Percentiles rank a stretch among this genome's conserved stretches.
phyloP scores from a whole-genome alignment of 1,140 invertebrate genomes.

The Leptinotarsa texana region DNA sequence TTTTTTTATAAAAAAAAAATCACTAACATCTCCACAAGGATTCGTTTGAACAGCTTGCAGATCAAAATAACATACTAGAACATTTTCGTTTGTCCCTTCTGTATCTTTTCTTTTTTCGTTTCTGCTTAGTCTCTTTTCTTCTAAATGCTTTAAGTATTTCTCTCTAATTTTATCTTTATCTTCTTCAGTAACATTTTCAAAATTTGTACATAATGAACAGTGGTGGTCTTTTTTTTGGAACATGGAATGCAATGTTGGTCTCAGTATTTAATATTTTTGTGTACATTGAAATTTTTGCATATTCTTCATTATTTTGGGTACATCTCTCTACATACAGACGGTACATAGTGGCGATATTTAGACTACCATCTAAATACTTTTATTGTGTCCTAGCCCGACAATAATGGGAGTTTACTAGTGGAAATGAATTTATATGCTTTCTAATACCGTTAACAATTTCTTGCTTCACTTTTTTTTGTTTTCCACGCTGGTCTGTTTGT shows the following conservation, averaged over 20 bases:
- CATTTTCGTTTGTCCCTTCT: neutral
- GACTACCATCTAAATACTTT: neutral
- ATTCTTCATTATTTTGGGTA: too few relatives aligned
- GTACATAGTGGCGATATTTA: neutral
- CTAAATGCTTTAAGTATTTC: neutral
- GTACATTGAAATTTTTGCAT: too few relatives aligned
- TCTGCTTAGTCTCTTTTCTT: neutral
- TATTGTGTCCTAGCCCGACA: neutral
- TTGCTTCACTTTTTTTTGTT: too few relatives aligned
- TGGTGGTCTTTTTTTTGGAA: neutral
- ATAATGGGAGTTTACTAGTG: too few relatives aligned
- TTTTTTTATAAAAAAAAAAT: too few relatives aligned
- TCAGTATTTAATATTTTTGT: neutral
- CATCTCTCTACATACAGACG: too few relatives aligned
- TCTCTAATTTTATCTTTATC: slow-evolving; percentile 11
- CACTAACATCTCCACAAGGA: too few relatives aligned
- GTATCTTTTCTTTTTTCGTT: neutral
- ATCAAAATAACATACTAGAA: neutral
- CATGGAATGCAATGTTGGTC: slow-evolving; percentile 3
- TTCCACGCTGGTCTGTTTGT: too few relatives aligned
- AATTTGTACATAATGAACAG: slow-evolving; percentile 1
- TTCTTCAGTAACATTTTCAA: neutral
- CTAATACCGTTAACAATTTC: too few relatives aligned
- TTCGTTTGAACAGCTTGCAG: neutral
- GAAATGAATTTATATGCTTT: too few relatives aligned